Evolutionary conservation across 2,888 invertebrate species (phyloP), one percentile per base, ranked within the genome.

Genomic region (Tupiocoris notatus): DNA sequence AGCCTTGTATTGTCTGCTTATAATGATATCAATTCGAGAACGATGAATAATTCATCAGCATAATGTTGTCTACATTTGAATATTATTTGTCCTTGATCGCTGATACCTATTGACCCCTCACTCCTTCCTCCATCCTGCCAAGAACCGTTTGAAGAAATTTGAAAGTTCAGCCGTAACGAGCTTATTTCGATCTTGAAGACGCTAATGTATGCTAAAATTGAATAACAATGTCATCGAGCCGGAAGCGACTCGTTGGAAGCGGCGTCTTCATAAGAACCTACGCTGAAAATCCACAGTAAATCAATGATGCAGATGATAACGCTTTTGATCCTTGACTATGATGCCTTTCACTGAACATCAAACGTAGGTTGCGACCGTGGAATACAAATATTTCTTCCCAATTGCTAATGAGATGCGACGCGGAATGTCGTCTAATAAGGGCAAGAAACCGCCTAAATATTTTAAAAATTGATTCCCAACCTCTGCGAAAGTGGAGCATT

Each of bases 1-100:
- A 39, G 70, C 17, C 58, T 17, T 58, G 62, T 62, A 73, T 73
- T 73, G 73, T 73, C 39, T 63, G 22, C 24, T 73, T 73, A 73
- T 73, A 73, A 73, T 73, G 73, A 73, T 73, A 73, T 73, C 73
- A 73, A 73, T 73, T 73, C 73, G 16, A 17, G 16, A 17, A 6
- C 73, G 7, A 63, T 73, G 73, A 73, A 73, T 73, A 25, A 73
- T 73, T 73, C 73, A 73, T 20, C 21, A 39, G 73, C 73, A 73
- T 73, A 73, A 73, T 73, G 73, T 63, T 63, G 73, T 73, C 62
- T n/a, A 54, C 62, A 73, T 73, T 73, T 73, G 73, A 73, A 73
- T 73, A 73, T 73, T 73, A 63, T 73, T 73, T 73, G 73, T 73
- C 73, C 73, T 73, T 73, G 73, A 62, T 62, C 63, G 54, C 73